These are phyloP conservation scores for Drosophila pallidifrons DNA, from an alignment of 1,140 invertebrate species.

Conservation along the genomic window DNA sequence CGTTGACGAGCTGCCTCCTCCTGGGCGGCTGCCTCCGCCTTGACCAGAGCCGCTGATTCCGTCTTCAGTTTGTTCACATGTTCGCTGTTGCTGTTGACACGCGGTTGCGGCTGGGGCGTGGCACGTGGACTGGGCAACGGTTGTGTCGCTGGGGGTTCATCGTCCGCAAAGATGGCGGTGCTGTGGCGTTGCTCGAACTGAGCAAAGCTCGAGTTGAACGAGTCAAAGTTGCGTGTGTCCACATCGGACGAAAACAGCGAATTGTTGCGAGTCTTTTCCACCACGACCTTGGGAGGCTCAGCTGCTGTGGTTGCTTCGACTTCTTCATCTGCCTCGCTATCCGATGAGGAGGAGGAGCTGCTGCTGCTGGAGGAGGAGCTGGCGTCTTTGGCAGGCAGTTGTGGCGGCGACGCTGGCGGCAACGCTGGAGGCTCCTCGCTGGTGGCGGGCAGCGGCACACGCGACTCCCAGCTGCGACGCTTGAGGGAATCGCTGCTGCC, in stretches of 20 bases:
- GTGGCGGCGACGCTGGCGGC: not conserved
- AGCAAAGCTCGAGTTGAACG: conserved; percentile 69
- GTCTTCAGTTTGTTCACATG: conserved; percentile 37
- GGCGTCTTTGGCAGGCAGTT: too few species aligned
- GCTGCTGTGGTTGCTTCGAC: not conserved
- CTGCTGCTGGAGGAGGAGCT: conserved; percentile 18
- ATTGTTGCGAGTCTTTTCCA: conserved; percentile 6
- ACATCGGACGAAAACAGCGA: conserved; percentile 57
- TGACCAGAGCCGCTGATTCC: conserved; percentile 3
- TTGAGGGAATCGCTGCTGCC: conserved; percentile 80
- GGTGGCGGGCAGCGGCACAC: conserved; percentile 66
- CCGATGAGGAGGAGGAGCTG: conserved; percentile 47
- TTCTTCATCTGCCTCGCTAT: conserved; percentile 34
- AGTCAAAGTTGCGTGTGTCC: conserved; percentile 68
- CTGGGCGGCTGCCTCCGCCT: conserved; percentile 23
- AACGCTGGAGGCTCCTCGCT: conserved; percentile 39
- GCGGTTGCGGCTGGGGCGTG: conserved; percentile 52
- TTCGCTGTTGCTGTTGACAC: not conserved
- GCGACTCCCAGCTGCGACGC: conserved; percentile 77
- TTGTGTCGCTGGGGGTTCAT: conserved; percentile 39
- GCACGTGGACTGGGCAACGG: conserved; percentile 32
- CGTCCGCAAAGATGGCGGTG: conserved; percentile 67
- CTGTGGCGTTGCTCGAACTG: conserved; percentile 74
- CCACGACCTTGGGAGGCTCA: not conserved
- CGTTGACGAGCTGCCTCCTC: conserved; percentile 45